Conservation (phyloP, 2,113 vertebrate genomes). For the Bubo scandiacus region DNA sequence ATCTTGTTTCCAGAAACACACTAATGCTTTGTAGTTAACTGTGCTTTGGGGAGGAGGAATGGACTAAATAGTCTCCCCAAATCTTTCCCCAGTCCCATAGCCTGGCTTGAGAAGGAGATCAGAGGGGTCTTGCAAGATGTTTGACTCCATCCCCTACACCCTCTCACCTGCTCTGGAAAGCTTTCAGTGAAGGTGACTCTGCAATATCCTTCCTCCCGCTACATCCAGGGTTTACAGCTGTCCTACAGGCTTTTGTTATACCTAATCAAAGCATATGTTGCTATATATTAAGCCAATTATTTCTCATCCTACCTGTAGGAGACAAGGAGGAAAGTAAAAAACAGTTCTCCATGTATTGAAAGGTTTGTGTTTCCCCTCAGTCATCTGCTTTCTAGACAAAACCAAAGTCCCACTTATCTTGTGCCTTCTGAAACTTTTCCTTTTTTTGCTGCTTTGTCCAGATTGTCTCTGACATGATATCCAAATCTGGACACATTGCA, state of each 20-base stretch:
- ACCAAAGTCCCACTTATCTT: neutral
- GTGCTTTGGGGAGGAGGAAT: neutral
- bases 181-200: neutral
- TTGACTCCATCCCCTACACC: neutral
- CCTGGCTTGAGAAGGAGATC: neutral
- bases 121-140: neutral
- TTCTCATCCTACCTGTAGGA: neutral
- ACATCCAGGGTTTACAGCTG: neutral
- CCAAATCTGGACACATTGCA: conserved; percentile 32
- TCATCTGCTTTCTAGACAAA: conserved; percentile 21
- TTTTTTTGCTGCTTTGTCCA: conserved; percentile 19
- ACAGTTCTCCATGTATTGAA: neutral
- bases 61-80: neutral
- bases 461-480: conserved; percentile 31
- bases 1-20: neutral
- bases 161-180: neutral
- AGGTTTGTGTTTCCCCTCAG: neutral
- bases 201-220: neutral
- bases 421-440: neutral
- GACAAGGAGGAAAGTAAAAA: neutral
- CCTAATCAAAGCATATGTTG: neutral
- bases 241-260: neutral
- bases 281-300: neutral
- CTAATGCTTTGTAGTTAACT: neutral
- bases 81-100: neutral